phyloP scores from a whole-genome alignment of 2,888 invertebrate species.

The Xylota sylvarum region DNA sequence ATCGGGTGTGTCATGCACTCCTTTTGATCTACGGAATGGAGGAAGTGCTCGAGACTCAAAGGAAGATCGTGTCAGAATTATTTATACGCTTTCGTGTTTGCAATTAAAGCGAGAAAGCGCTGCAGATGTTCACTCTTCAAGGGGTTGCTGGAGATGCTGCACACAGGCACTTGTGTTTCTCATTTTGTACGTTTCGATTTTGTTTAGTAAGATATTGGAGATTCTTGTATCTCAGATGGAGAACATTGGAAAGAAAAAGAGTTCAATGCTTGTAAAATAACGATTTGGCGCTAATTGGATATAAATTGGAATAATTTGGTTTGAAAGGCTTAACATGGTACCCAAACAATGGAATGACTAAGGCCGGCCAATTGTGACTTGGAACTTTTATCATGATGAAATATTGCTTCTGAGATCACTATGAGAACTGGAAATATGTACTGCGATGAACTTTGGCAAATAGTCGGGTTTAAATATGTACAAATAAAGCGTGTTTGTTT shows the following conservation, averaged over 20 bases:
- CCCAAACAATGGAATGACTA: conserved; percentile 59
- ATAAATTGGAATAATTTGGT: conserved; percentile 65
- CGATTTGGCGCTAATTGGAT: conserved; percentile 69
- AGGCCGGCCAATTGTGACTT: conserved; percentile 47
- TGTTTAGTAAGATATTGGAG: conserved; percentile 55
- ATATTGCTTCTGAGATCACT: conserved; percentile 23
- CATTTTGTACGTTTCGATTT: conserved; percentile 17
- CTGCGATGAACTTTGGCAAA: background rate
- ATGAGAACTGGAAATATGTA: background rate
- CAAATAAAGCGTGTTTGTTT: too few species aligned
- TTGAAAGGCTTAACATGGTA: background rate
- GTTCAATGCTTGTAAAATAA: conserved; percentile 63
- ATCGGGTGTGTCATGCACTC: conserved; percentile 73
- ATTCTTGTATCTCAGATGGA: conserved; percentile 8
- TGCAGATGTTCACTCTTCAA: conserved; percentile 65
- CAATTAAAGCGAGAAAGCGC: conserved; percentile 65
- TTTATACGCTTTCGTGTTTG: conserved; percentile 75
- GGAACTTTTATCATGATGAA: conserved; percentile 20
- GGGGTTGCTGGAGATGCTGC: conserved; percentile 27
- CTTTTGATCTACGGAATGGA: conserved; percentile 76
- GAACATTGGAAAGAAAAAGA: conserved; percentile 21
- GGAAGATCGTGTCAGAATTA: conserved; percentile 77
- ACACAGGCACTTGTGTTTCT: background rate
- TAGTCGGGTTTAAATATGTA: too few species aligned
- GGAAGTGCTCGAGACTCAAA: conserved; percentile 76